Evolutionary conservation across 2,888 invertebrate genomes (phyloP).

Genomic region (Lasioglossum malachurum): DNA sequence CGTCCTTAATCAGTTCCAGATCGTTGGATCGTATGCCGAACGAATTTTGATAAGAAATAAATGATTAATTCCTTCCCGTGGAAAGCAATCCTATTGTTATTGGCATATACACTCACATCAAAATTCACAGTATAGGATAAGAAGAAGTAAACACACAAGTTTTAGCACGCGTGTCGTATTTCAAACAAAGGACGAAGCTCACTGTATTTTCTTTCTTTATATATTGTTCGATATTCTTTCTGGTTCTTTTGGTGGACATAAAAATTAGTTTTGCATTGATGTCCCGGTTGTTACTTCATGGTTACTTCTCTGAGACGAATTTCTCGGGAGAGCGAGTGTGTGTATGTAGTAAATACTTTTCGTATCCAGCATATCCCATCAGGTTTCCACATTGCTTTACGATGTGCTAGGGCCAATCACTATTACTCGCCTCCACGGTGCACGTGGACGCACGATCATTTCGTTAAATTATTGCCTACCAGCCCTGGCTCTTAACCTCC

Average conservation of each 20-base stretch:
- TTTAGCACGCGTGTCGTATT: too few species aligned
- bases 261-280: neutral
- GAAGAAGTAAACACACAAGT: too few species aligned
- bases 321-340: neutral
- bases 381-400: neutral
- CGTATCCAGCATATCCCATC: neutral
- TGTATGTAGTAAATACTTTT: neutral
- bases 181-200: too few species aligned
- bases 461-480: constrained; percentile 43
- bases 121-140: too few species aligned
- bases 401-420: neutral
- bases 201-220: too few species aligned
- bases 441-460: constrained; percentile 5
- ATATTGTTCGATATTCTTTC: too few species aligned
- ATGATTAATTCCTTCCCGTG: too few species aligned
- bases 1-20: too few species aligned
- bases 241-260: neutral
- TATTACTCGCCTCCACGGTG: neutral
- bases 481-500: constrained; percentile 6
- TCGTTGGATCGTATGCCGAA: too few species aligned
- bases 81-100: too few species aligned
- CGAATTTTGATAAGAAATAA: too few species aligned
- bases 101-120: too few species aligned
- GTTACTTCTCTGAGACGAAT: neutral
- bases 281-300: neutral